Evolutionary conservation across 2,888 invertebrate species (phyloP), one percentile per base, ranked within the genome.

Genomic region (Eurytoma californica): DNA sequence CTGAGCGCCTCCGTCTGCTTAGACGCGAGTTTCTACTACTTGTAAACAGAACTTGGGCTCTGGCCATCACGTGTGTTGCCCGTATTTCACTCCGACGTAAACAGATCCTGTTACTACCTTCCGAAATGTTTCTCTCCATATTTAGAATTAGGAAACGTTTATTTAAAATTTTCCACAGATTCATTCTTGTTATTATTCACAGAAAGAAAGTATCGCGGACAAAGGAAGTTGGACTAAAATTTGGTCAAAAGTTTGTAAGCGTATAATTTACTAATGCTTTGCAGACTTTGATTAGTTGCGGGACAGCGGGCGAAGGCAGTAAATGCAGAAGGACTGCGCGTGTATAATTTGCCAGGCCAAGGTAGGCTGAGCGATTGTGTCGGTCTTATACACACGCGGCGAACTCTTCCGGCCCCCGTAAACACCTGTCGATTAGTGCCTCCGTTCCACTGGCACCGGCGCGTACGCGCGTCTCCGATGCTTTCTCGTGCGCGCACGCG

Each of bases 361-460:
- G 69, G 63, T 47, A n/a, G 55, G 63, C 55, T 47, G 60, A 55
- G 24, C 24, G 24, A 16, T 24, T n/a, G 49, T 9, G 4, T 65
- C 24, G 18, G 28, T 53, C 39, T 39, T 39, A 39, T 39, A 39
- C 39, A 39, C 39, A 39, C 9, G 9, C 30, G 12, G 53, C 18
- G 24, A 73, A 78, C 67, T 83, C 83, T 84, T 83, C 84, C 84
- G 85, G 83, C 80, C 82, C 60, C n/a, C 65, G 67, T 72, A 83
- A 84, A 82, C 84, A 84, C 84, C 85, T 84, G 84, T 84, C 84
- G 83, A 84, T 85, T 81, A 82, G 82, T 81, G 80, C 82, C 82
- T 83, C 20, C 55, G 72, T 72, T 67, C 20, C 60, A 60, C 69
- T 61, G 68, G 61, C 78, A 63, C 73, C 72, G 58, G n/a, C 57